Percentiles rank a stretch among this genome's conserved stretches.
phyloP scores from a whole-genome alignment of 2,113 vertebrate species.

The Heliornis fulica region DNA sequence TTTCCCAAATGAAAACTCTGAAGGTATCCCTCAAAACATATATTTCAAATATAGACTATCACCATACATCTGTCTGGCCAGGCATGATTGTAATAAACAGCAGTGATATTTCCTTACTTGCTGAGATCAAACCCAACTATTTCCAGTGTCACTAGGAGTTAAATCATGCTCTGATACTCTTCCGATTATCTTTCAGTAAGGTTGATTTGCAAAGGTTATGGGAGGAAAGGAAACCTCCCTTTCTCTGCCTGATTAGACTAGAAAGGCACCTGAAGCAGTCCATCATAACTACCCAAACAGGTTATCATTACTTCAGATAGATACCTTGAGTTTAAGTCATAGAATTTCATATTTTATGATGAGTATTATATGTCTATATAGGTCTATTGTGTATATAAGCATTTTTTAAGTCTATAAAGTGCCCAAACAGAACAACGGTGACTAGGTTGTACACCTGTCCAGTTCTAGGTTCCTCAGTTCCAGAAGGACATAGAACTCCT shows the following conservation, averaged over 20 bases:
- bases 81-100: neutral
- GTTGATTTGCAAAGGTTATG: neutral
- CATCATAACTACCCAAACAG: neutral
- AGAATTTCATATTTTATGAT: neutral
- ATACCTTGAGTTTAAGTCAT: neutral
- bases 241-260: neutral
- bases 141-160: neutral
- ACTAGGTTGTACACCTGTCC: too few relatives aligned
- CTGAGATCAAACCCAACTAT: neutral
- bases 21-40: neutral
- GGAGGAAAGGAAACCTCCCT: neutral
- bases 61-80: rapidly evolving
- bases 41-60: neutral
- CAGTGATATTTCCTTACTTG: neutral
- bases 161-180: neutral
- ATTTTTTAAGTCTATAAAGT: too few relatives aligned
- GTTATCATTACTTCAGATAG: neutral
- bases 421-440: neutral
- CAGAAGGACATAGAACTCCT: too few relatives aligned
- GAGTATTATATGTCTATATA: neutral
- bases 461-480: too few relatives aligned
- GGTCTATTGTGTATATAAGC: neutral
- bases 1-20: neutral
- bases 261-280: neutral
- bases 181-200: neutral